A percentile compares a stretch with the other conserved stretches of the same genome.
phyloP scores from a whole-genome alignment of 1,140 invertebrate genomes.

The Delia radicum region DNA sequence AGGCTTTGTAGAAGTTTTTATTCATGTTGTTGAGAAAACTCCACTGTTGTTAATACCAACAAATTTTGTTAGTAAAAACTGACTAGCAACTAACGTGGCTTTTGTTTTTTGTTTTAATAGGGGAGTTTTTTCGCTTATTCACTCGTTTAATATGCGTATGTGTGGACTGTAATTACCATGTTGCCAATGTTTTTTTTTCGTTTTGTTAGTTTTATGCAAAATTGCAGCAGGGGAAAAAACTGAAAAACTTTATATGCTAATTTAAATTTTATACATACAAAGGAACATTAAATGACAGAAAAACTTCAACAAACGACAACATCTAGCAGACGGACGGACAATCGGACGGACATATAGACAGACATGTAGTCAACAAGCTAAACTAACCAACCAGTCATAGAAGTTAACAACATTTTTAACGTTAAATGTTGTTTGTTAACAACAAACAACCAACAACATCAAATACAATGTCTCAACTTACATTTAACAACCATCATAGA shows the following conservation, averaged over 20 bases:
- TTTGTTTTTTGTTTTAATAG: background rate
- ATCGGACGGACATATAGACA: background rate
- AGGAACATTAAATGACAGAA: background rate
- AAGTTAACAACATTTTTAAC: slow-evolving; percentile 5
- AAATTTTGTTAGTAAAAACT: no score
- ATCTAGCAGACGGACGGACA: background rate
- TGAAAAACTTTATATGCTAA: slow-evolving; percentile 1
- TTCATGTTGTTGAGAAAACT: no score
- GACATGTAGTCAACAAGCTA: background rate
- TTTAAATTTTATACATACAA: background rate
- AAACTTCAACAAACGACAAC: slow-evolving; percentile 4
- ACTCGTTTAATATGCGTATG: slow-evolving; percentile 10
- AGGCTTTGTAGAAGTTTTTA: no score
- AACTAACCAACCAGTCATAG: background rate
- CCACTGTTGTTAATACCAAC: no score
- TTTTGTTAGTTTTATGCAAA: background rate
- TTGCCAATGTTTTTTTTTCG: background rate
- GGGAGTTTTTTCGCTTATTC: background rate
- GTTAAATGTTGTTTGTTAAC: slow-evolving; percentile 1
- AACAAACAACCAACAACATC: background rate
- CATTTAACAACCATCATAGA: background rate
- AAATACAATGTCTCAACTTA: slow-evolving; percentile 4
- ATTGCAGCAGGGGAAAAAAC: background rate
- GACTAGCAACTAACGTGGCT: no score
- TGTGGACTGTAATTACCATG: slow-evolving; percentile 15